Conservation (phyloP, 2,888 invertebrate species). For the Drosophila koepferae region DNA sequence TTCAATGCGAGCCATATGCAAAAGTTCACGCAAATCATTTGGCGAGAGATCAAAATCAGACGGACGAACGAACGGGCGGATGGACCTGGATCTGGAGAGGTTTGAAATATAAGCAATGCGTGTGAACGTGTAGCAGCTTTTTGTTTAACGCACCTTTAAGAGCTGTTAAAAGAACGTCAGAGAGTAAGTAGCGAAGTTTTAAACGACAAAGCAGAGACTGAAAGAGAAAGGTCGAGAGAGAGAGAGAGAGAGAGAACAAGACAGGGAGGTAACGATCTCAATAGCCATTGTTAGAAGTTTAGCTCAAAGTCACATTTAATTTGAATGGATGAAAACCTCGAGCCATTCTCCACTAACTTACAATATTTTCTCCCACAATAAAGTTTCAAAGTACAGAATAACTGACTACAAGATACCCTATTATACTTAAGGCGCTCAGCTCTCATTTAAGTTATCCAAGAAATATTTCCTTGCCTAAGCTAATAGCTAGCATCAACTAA, state of each 20-base stretch:
- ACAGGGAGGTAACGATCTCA: not conserved
- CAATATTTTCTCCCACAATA: conserved; percentile 21
- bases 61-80: no score
- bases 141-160: conserved; percentile 27
- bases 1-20: conserved; percentile 47
- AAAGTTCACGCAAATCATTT: conserved; percentile 42
- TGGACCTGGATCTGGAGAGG: not conserved
- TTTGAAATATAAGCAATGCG: conserved; percentile 2
- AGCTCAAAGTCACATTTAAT: conserved; percentile 56
- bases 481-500: not conserved
- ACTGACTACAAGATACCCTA: not conserved
- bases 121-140: conserved; percentile 1
- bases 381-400: no score
- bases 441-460: not conserved
- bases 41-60: not conserved
- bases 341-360: conserved; percentile 6
- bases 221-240: not conserved
- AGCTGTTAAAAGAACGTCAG: not conserved
- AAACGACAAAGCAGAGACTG: not conserved
- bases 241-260: not conserved
- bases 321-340: conserved; percentile 23
- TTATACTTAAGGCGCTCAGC: not conserved
- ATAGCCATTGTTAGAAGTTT: conserved; percentile 31
- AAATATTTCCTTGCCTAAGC: no score
- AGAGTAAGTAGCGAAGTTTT: not conserved